Base-by-base conservation (phyloP, 2,113 vertebrate genomes). In the Proterorhinus semilunaris region DNA sequence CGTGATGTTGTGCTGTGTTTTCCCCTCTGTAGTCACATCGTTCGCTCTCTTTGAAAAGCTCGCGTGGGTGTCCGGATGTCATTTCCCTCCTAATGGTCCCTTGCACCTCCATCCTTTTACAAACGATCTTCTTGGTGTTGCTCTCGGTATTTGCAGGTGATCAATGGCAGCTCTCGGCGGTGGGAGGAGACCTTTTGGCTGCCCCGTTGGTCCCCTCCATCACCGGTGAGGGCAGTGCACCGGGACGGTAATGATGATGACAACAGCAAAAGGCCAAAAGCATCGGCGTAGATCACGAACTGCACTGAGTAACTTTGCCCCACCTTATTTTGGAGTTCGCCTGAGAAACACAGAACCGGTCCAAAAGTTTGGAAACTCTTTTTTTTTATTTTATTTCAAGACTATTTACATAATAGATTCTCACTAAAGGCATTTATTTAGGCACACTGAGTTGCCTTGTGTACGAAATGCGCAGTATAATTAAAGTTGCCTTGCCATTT, bases 191-290 rank as follows among this genome's bases (percentile, higher is more conserved):
- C 84, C 81, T 82, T 75, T 73, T 78, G 49, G 83, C 92, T 90
- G 93, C 91, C 82, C 80, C 64, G 10, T n/a, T 17, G 66, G 65
- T 85, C 82, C 75, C 87, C 83, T 91, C 80, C 62, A 72, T 86
- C 88, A 86, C 82, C 7, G 7, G 59, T 58, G 75, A 63, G 89
- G 80, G 11, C 79, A 78, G 84, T 71, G 91, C 93, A 93, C 47
- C n/a, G 89, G 82, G 91, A 86, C 86, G 72, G 85, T 90, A 90
- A 89, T 87, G 81, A 94, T 90, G 90, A 93, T 74, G 89, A 91
- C 77, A 78, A 90, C 76, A 74, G 78, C 86, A 81, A 79, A 36
- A 91, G 87, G 75, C 80, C 84, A 87, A 90, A 90, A 88, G 88
- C 90, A 84, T 74, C 79, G 27, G 72, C 84, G 71, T 74, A 72